A percentile compares a stretch with the other conserved stretches of the same genome.
These are phyloP conservation scores for Drosophila colorata DNA, from an alignment of 2,888 invertebrate species.

Conservation along the genomic window DNA sequence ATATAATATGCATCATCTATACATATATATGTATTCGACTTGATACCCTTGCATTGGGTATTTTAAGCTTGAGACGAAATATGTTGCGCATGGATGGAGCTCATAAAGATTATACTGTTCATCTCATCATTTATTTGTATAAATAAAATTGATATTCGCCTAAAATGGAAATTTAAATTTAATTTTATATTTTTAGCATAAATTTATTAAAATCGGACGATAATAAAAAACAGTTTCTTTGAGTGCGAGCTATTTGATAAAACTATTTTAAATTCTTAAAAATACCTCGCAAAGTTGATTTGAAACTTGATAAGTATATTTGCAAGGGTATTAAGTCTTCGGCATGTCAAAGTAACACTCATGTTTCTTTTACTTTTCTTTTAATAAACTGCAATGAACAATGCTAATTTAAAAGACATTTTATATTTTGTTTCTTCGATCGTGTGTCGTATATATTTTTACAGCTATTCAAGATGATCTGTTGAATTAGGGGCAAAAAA, in stretches of 20 bases:
- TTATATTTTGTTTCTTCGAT: slow-evolving; percentile 8
- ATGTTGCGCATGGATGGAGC: slow-evolving; percentile 3
- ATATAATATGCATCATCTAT: slow-evolving; percentile 35
- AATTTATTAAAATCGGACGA: too few relatives aligned
- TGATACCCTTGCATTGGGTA: slow-evolving; percentile 16
- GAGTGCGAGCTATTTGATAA: too few relatives aligned
- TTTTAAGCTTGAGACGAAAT: neutral
- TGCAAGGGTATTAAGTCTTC: slow-evolving; percentile 22
- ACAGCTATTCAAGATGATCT: slow-evolving; percentile 52
- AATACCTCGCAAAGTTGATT: neutral
- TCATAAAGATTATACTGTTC: neutral
- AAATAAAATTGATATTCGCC: too few relatives aligned
- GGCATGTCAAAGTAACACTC: slow-evolving; percentile 13
- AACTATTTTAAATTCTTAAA: neutral
- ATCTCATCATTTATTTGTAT: neutral
- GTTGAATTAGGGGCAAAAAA: slow-evolving; percentile 40
- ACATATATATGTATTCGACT: slow-evolving; percentile 20
- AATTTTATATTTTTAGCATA: too few relatives aligned
- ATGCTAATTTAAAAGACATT: slow-evolving; percentile 32
- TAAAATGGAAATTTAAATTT: too few relatives aligned
- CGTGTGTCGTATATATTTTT: slow-evolving; percentile 19
- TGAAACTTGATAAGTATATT: neutral
- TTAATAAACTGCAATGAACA: slow-evolving; percentile 42
- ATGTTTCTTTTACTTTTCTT: neutral
- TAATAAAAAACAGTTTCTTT: too few relatives aligned